These are phyloP conservation scores for Smithornis capensis DNA, from an alignment of 2,113 vertebrate species.

Conservation along the genomic window DNA sequence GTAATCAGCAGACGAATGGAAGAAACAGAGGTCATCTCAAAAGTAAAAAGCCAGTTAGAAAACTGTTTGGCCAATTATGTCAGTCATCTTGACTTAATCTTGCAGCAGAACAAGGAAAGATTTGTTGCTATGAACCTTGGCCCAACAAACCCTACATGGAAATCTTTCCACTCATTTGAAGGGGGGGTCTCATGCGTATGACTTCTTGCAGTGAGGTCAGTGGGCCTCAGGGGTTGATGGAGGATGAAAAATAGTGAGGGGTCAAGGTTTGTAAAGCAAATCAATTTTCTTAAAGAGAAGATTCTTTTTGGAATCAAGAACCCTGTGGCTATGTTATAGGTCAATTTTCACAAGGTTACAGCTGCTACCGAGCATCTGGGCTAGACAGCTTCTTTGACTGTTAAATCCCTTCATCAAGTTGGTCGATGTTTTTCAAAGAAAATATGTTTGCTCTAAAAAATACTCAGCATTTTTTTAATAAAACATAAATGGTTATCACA, in stretches of 20 bases:
- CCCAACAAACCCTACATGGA: slow-evolving; percentile 34
- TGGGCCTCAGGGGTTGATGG: slow-evolving; percentile 40
- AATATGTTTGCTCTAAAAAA: background rate
- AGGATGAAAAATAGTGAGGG: slow-evolving; percentile 58
- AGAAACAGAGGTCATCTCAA: slow-evolving; percentile 57
- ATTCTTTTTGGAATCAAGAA: slow-evolving; percentile 63
- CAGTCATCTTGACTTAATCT: slow-evolving; percentile 60
- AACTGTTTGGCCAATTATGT: slow-evolving; percentile 63
- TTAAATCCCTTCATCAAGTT: slow-evolving; percentile 15
- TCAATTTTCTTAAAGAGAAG: slow-evolving; percentile 65
- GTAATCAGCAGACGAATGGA: slow-evolving; percentile 33
- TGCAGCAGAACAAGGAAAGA: slow-evolving; percentile 43
- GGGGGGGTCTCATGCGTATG: background rate
- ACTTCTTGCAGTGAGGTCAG: slow-evolving; percentile 55
- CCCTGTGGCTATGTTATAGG: slow-evolving; percentile 62
- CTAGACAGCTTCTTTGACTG: background rate
- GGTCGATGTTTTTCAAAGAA: background rate
- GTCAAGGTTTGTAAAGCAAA: slow-evolving; percentile 61
- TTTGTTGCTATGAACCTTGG: slow-evolving; percentile 56
- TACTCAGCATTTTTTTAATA: background rate
- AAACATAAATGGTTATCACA: slow-evolving; percentile 16
- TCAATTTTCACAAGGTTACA: slow-evolving; percentile 67
- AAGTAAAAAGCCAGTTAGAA: slow-evolving; percentile 60
- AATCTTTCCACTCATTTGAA: slow-evolving; percentile 28
- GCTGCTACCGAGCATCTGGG: slow-evolving; percentile 50